Percentiles rank a stretch among this genome's conserved stretches.
phyloP scores from a whole-genome alignment of 2,797 vertebrate genomes.

The Tauraco hartlaubi region DNA sequence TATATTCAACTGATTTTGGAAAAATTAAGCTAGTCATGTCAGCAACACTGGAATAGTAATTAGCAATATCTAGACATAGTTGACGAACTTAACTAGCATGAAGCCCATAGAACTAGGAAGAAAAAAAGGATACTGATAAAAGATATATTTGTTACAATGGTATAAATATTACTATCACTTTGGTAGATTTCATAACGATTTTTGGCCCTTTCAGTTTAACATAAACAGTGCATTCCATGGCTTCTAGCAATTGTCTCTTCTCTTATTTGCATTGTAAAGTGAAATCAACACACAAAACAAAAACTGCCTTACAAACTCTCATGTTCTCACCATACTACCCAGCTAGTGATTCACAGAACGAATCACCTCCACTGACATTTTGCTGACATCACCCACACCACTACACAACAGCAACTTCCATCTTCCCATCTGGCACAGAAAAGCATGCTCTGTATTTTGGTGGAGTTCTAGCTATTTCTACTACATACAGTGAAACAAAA shows the following conservation, averaged over 20 bases:
- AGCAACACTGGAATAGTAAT: not conserved
- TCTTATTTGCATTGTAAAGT: not conserved
- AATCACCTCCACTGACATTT: not conserved
- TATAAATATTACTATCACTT: not conserved
- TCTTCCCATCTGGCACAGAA: not conserved
- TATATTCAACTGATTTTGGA: not conserved
- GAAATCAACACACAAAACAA: not conserved
- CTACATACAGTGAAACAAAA: not conserved
- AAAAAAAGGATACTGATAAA: not conserved
- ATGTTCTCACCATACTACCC: not conserved
- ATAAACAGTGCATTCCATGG: not conserved
- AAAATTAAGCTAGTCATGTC: not conserved
- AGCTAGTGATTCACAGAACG: not conserved
- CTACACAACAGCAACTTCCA: not conserved
- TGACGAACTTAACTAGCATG: not conserved
- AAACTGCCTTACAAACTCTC: not conserved
- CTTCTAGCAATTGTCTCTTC: not conserved
- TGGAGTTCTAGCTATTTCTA: not conserved
- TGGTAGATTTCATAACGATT: not conserved
- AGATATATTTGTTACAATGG: not conserved
- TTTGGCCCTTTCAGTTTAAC: not conserved
- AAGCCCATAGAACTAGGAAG: not conserved
- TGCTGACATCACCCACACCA: not conserved
- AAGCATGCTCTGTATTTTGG: not conserved
- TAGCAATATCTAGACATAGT: not conserved